phyloP scores from a whole-genome alignment of 23 tunicate genomes.

The Diplosoma virens region DNA sequence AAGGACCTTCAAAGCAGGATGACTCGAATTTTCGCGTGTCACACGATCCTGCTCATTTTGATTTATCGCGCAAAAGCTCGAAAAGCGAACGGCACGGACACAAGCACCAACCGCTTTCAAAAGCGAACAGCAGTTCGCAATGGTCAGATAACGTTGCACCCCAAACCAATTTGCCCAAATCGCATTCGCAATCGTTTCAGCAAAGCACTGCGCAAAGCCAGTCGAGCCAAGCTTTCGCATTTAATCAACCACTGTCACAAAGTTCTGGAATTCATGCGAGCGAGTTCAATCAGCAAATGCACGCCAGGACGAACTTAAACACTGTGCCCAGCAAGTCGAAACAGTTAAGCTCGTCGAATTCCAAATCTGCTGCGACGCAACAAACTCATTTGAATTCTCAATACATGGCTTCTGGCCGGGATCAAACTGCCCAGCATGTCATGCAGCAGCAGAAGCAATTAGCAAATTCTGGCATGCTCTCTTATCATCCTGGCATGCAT shows the following conservation, averaged over 20 bases:
- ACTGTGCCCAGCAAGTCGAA: background rate
- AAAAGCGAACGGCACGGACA: conserved; percentile 15
- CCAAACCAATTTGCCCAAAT: background rate
- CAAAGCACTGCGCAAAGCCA: background rate
- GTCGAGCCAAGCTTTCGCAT: no score
- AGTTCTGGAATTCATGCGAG: no score
- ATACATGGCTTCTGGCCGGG: background rate
- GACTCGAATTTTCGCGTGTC: background rate
- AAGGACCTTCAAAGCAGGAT: background rate
- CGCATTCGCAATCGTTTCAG: background rate
- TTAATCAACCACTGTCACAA: no score
- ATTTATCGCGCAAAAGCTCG: background rate
- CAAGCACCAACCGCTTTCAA: background rate
- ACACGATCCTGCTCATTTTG: background rate
- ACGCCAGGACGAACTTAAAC: no score
- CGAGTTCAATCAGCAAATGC: no score
- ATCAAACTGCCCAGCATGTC: background rate
- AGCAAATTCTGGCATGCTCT: background rate
- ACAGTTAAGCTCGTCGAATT: background rate
- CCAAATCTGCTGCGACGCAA: no score
- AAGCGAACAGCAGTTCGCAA: background rate
- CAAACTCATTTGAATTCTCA: background rate
- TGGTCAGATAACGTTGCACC: background rate
- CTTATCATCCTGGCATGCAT: background rate
- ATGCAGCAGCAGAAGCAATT: conserved; percentile 8